Conservation (phyloP, 2,113 vertebrate species). For the Manacus vitellinus region DNA sequence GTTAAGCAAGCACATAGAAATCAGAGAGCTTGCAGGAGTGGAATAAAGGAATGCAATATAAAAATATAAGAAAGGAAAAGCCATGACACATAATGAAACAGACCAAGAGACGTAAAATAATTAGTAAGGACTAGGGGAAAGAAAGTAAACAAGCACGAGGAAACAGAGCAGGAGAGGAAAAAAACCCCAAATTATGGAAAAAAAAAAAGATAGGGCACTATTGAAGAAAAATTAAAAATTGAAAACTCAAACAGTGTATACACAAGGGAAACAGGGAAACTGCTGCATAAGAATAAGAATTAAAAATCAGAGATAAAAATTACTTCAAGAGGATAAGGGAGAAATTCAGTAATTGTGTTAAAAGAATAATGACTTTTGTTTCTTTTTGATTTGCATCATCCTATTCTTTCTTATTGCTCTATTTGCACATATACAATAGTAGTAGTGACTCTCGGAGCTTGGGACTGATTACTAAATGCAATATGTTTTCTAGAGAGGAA, state of each 20-base stretch:
- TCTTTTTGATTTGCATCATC: not conserved
- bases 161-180: not conserved
- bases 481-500: not conserved
- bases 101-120: slow-evolving; percentile 15
- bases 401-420: not conserved
- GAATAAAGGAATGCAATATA: slow-evolving; percentile 9
- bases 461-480: not conserved
- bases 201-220: not conserved
- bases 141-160: not conserved
- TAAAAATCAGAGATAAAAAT: not conserved
- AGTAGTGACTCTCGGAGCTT: not conserved
- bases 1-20: slow-evolving; percentile 51
- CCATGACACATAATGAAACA: not conserved
- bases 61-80: not conserved
- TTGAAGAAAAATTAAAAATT: slow-evolving; percentile 10
- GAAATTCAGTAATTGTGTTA: not conserved
- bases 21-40: slow-evolving; percentile 23
- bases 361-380: not conserved
- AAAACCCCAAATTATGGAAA: not conserved
- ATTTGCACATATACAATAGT: not conserved
- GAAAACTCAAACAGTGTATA: not conserved
- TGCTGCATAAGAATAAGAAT: not conserved
- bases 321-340: not conserved
- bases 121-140: not conserved
- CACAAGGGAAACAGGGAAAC: not conserved